Base-by-base conservation (phyloP, 2,113 vertebrate genomes). In the Opisthocomus hoazin region DNA sequence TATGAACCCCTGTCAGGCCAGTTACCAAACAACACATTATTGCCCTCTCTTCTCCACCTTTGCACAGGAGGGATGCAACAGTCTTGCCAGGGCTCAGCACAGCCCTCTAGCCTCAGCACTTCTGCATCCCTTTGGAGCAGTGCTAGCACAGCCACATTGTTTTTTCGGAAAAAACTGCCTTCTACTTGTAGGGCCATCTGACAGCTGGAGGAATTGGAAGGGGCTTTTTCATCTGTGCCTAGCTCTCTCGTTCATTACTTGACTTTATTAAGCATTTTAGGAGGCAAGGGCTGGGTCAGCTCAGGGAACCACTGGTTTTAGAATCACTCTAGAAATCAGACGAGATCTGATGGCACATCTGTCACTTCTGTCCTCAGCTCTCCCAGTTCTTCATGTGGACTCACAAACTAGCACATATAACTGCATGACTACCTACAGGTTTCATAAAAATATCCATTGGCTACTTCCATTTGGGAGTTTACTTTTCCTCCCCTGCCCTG, bases 31-130 rank as follows among this genome's bases (percentile, higher is more conserved):
- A 19, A 5, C 45, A 29, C 14, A 3, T 4, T 8, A 19, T 1
- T 0, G 0, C 17, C 12, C 15, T 22, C 24, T 30, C 43, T 10
- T 17, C 53, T 51, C 10, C 34, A 18, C 7, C 14, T 43, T 16
- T 37, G 43, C 66, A 56, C 34, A 54, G 48, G 20, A 34, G 58
- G n/a, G 37, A 30, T 29, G 20, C 65, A 14, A 6, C 0, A 3
- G 29, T 60, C 34, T 19, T 21, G 16, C 19, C 27, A 41, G 65
- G 54, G 57, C 81, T 50, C 58, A 51, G 41, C 78, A 51, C 15
- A 81, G 48, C 46, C 56, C 45, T 64, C 4, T 57, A 63, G 39
- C 50, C 50, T 17, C 53, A 43, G 57, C 53, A 41, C 8, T 19
- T 15, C 8, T 11, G 15, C 48, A 45, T 24, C 54, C 30, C 74